Percentiles rank a stretch among this genome's conserved stretches.
These are phyloP conservation scores for Neria commutata DNA, from an alignment of 2,888 invertebrate genomes.

Conservation along the genomic window DNA sequence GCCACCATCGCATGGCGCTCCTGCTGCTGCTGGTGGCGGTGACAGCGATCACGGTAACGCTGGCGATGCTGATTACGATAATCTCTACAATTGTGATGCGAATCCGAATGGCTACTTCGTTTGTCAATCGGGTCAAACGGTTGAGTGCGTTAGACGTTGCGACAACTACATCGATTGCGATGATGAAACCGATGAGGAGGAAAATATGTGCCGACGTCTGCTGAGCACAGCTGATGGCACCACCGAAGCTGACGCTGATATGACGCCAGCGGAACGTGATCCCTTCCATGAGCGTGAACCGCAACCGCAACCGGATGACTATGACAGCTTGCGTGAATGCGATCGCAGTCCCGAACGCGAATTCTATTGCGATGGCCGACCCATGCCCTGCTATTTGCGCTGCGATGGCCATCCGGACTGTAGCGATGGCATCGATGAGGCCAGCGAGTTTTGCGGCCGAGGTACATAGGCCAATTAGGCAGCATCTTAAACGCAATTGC, in stretches of 20 bases:
- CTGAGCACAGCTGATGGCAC: background rate
- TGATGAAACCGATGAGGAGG: slow-evolving; percentile 22
- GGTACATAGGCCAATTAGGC: background rate
- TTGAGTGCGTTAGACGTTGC: slow-evolving; percentile 24
- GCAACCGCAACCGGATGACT: background rate
- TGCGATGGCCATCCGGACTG: slow-evolving; percentile 67
- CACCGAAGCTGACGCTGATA: background rate
- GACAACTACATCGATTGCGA: slow-evolving; percentile 23
- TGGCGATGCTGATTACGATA: slow-evolving; percentile 14
- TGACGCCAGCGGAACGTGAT: background rate
- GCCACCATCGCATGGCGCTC: too few species aligned
- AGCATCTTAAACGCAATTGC: too few species aligned
- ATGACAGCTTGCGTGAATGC: background rate
- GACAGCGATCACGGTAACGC: background rate
- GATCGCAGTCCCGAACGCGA: slow-evolving; percentile 58
- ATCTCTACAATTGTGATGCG: slow-evolving; percentile 7
- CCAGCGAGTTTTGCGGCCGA: slow-evolving; percentile 31
- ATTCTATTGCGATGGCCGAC: slow-evolving; percentile 69
- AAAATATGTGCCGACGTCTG: background rate
- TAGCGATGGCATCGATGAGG: slow-evolving; percentile 71
- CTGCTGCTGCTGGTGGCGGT: background rate
- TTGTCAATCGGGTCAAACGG: slow-evolving; percentile 13
- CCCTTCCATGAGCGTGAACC: background rate
- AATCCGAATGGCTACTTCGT: slow-evolving; percentile 16
- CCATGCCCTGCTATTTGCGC: slow-evolving; percentile 65